Evolutionary conservation across 1,140 invertebrate species (phyloP).

Genomic region (Lepidurus arcticus): DNA sequence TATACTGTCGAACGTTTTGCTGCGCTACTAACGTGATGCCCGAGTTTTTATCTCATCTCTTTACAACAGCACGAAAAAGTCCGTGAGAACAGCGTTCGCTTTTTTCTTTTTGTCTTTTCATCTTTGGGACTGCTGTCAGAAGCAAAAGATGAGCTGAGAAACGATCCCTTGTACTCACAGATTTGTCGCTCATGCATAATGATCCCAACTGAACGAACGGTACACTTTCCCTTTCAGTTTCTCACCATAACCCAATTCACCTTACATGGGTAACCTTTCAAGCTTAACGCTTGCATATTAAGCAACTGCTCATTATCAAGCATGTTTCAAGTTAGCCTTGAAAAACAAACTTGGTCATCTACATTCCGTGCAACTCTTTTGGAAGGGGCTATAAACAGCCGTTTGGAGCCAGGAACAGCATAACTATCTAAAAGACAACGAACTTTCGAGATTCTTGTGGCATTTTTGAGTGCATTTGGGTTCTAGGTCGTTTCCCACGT

Average conservation of each 20-base stretch:
- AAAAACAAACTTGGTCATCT: slow-evolving; percentile 14
- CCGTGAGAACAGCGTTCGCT: not conserved
- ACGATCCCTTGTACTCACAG: not conserved
- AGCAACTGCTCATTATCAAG: not conserved
- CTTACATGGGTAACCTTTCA: slow-evolving; percentile 3
- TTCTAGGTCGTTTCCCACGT: not conserved
- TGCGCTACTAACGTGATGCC: not conserved
- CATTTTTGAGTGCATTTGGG: not conserved
- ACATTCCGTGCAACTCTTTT: not conserved
- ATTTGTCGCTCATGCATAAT: not conserved
- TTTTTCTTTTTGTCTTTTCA: too few relatives aligned
- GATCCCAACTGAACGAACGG: not conserved
- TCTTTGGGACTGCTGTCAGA: too few relatives aligned
- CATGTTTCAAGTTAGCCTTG: not conserved
- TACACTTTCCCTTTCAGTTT: slow-evolving; percentile 4
- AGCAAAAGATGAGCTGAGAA: not conserved
- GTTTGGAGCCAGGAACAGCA: not conserved
- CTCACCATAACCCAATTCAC: not conserved
- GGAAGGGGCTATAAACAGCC: not conserved
- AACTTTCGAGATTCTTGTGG: not conserved
- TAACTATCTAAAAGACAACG: not conserved
- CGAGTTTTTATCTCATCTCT: not conserved
- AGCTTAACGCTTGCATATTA: not conserved
- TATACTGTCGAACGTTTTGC: not conserved
- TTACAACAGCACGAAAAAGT: not conserved